Evolutionary conservation across 2,113 vertebrate species (phyloP), one percentile per base, ranked within the genome.

Genomic region (Phaethon lepturus): DNA sequence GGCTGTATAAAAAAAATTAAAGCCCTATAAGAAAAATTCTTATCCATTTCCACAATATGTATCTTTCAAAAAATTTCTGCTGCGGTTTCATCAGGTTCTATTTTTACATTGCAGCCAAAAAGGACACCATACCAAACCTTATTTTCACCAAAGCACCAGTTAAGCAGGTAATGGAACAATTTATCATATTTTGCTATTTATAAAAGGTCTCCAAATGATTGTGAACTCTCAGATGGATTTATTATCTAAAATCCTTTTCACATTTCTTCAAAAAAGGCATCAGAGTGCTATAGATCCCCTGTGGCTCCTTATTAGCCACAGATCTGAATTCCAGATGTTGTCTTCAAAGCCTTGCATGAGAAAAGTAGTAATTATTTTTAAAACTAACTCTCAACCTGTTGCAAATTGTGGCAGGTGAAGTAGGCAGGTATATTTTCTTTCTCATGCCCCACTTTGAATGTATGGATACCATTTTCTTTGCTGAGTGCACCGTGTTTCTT

Each of bases 261-360:
- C 24, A 52, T 72, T 93, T 96, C 66, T 45, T 91, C 71, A 92
- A 91, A 79, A 49, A 82, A 91, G 18, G 5, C 12, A 84, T 63
- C 76, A 82, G 55, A 87, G 53, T 60, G 29, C 35, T 75, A 52
- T 35, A 79, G 66, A 82, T 49, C 44, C 74, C 77, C 64, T 15
- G 22, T 56, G 64, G 40, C 24, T 89, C 60, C 52, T 81, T 93
- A 86, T 72, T 93, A 91, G 40, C 25, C 33, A 80, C 25, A 84
- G 53, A 92, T 92, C 17, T 84, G 55, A 84, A 78, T 84, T 93
- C 73, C 73, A 93, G 76, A 75, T 93, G 33, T 66, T 88, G 58
- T 45, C 47, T 91, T 86, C 52, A 86, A 92, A 86, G 49, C 13
- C 24, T 53, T 8, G 14, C 28, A 62, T 50, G 59, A 81, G 5